Conservation (phyloP, 2,797 vertebrate species). For the Xenops minutus region DNA sequence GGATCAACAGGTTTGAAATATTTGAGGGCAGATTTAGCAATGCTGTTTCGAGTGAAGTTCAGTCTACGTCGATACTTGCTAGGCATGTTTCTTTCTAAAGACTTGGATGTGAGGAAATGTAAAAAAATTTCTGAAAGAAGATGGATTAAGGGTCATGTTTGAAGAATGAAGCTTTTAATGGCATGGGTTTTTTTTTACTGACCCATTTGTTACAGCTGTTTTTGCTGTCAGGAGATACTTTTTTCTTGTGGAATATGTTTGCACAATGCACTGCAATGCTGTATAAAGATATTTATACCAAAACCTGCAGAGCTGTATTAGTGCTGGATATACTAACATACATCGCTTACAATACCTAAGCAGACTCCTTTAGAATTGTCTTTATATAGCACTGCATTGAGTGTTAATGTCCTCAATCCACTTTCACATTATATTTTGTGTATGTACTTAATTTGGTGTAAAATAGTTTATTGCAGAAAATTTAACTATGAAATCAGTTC, state of each 20-base stretch:
- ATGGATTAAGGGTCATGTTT: not conserved
- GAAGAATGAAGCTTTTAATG: not conserved
- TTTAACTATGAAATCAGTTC: conserved; percentile 25
- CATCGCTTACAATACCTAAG: not conserved
- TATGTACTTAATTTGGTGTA: conserved; percentile 59
- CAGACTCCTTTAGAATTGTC: not conserved
- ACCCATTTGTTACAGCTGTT: not conserved
- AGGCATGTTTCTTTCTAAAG: not conserved
- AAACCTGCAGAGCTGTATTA: not conserved
- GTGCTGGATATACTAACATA: not conserved
- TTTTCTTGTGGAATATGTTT: not conserved
- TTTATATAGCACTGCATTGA: conserved; percentile 17
- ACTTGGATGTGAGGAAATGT: not conserved
- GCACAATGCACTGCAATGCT: not conserved
- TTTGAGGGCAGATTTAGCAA: not conserved
- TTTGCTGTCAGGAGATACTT: conserved; percentile 1
- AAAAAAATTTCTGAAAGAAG: not conserved
- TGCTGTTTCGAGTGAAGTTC: not conserved
- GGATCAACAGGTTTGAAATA: not conserved
- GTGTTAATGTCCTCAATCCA: not conserved
- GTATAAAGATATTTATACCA: not conserved
- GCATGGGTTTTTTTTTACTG: not conserved
- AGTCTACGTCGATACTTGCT: not conserved
- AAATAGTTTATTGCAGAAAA: conserved; percentile 59
- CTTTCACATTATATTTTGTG: conserved; percentile 15